Conservation (phyloP, 2,888 invertebrate species). For the Trichacis sp. region DNA sequence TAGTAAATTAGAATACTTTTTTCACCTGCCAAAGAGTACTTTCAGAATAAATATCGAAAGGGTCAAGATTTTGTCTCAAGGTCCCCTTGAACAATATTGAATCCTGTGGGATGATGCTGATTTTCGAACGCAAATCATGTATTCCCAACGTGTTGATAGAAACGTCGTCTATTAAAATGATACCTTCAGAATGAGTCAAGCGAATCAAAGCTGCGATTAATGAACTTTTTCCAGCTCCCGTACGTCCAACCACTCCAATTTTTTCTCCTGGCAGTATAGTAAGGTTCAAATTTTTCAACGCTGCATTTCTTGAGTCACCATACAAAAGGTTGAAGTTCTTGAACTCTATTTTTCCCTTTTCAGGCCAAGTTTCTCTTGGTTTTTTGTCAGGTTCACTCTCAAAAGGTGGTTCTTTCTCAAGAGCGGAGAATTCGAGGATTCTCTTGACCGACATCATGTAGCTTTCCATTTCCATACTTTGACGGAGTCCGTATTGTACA, state of each 20-base stretch:
- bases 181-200: conserved; percentile 76
- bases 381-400: background rate
- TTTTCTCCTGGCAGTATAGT: background rate
- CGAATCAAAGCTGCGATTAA: conserved; percentile 78
- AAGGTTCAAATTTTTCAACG: background rate
- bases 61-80: conserved; percentile 76
- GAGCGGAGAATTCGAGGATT: too few species aligned
- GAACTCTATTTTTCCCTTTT: background rate
- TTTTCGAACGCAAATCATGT: conserved; percentile 73
- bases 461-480: conserved; percentile 72
- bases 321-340: background rate
- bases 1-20: too few species aligned
- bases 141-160: conserved; percentile 73
- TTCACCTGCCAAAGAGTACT: conserved; percentile 70
- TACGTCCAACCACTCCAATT: background rate
- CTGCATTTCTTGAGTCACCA: conserved; percentile 43
- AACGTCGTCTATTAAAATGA: conserved; percentile 77
- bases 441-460: conserved; percentile 71
- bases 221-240: conserved; percentile 78
- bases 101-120: conserved; percentile 76
- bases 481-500: conserved; percentile 71
- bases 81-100: conserved; percentile 72
- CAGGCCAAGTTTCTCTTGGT: background rate
- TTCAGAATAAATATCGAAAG: conserved; percentile 72
- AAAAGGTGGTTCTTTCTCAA: background rate